phyloP scores from a whole-genome alignment of 2,888 invertebrate species.

The Epicampocera succincta region DNA sequence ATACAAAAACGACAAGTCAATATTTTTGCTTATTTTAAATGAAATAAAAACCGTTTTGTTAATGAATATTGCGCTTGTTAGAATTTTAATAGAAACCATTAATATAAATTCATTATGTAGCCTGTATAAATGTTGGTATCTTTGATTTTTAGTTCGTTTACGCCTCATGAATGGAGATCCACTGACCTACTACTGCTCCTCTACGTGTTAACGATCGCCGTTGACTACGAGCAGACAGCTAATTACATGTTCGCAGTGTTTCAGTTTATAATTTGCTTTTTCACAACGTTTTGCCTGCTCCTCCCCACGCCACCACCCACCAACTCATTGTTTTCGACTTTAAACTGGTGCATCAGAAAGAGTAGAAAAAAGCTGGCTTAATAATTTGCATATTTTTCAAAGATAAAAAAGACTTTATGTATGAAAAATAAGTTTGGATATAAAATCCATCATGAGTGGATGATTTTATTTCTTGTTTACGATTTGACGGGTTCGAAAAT shows the following conservation, averaged over 20 bases:
- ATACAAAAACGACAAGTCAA: background rate
- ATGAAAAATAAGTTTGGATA: no score
- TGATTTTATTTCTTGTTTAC: background rate
- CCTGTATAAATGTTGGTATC: background rate
- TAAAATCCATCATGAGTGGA: no score
- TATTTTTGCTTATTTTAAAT: slow-evolving; percentile 39
- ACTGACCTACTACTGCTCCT: slow-evolving; percentile 59
- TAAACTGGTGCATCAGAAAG: no score
- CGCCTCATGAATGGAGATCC: slow-evolving; percentile 36
- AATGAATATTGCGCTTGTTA: slow-evolving; percentile 21
- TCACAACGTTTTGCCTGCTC: no score
- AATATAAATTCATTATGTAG: slow-evolving; percentile 21
- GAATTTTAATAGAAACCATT: slow-evolving; percentile 43
- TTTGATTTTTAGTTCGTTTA: slow-evolving; percentile 8
- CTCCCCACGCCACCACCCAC: no score
- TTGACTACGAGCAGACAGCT: slow-evolving; percentile 22
- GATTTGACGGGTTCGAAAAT: background rate
- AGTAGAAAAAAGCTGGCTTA: no score
- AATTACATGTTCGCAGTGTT: slow-evolving; percentile 40
- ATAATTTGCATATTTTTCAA: no score
- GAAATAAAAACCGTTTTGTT: slow-evolving; percentile 6
- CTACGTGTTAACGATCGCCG: slow-evolving; percentile 48
- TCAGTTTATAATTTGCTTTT: background rate
- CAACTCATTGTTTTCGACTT: no score
- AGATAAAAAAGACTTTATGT: no score